Evolutionary conservation across 2,797 vertebrate species (phyloP).

Genomic region (Simalia tracyae): DNA sequence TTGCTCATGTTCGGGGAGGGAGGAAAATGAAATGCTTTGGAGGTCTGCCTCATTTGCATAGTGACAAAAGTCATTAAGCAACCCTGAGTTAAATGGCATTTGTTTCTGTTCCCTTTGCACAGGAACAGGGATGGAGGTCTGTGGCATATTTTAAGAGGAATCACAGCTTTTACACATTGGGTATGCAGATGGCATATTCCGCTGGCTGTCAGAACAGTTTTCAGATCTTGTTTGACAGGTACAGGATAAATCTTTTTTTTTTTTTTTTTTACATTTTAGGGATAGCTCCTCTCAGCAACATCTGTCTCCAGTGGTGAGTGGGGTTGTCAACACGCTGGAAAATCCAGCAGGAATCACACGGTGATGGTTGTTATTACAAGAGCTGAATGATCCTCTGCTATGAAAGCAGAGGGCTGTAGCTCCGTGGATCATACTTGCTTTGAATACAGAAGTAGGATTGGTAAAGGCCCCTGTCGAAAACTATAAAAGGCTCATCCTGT

Average conservation of each 20-base stretch:
- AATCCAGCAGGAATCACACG: background rate
- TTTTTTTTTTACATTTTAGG: constrained; percentile 3
- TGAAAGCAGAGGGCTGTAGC: too few species aligned
- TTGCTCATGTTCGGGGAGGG: constrained; percentile 32
- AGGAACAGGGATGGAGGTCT: constrained; percentile 12
- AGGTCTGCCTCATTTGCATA: constrained; percentile 44
- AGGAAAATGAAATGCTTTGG: constrained; percentile 38
- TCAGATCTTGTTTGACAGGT: background rate
- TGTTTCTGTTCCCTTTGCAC: constrained; percentile 38
- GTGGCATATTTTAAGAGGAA: constrained; percentile 45
- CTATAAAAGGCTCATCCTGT: background rate
- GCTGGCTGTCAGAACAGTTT: constrained; percentile 38
- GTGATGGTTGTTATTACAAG: background rate
- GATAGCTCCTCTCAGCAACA: background rate
- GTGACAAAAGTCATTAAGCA: constrained; percentile 56
- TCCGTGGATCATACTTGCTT: background rate
- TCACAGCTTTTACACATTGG: constrained; percentile 33
- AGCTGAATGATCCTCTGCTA: background rate
- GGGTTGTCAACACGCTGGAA: background rate
- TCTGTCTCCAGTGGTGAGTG: background rate
- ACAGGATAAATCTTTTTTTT: constrained; percentile 27
- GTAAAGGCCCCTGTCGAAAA: background rate
- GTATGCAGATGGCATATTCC: constrained; percentile 24
- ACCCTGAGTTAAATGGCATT: constrained; percentile 44
- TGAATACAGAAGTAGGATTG: background rate